Evolutionary conservation across 2,888 invertebrate species (phyloP), one percentile per base, ranked within the genome.

Genomic region (Gryllus longicercus): DNA sequence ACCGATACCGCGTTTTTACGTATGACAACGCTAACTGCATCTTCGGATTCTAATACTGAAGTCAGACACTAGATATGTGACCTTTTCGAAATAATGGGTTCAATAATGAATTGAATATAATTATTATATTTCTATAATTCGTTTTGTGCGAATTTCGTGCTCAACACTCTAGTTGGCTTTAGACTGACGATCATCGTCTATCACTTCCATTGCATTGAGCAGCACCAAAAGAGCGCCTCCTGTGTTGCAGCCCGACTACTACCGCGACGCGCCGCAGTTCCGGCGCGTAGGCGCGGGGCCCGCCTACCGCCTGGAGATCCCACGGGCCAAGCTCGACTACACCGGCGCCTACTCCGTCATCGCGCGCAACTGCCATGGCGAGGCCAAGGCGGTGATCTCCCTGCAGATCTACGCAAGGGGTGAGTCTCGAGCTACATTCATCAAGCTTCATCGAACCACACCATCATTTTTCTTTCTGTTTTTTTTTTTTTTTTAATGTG

Each of bases 261-360:
- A 96, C 87, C 92, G 92, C 83, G 95, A 96, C 89, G 93, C 94
- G n/a, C 90, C 92, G 5, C 94, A 94, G 86, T 96, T 96, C 88
- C 91, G 92, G 83, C 89, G 93, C 75, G 88, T 93, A 18, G 95
- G 92, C 49, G 92, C 91, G 80, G 95, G 95, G 0, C 93, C 95
- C 0, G 93, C 93, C 85, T 96, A 95, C 87, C 91, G 93, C 11
- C 89, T 96, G 85, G 95, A 95, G 88, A 95, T 96, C 83, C 95
- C 95, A 0, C 93, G 94, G 85, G 95, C 94, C 2, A 95, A 95
- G 86, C 89, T 96, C 77, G 95, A 95, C 87, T 95, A 92, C 87
- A 95, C 96, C 0, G 96, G 96, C 77, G 93, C 95, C 1, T 96
- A 96, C 86, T 94, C 95, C 1, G 93, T 96, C 51, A 92, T 94